Evolutionary conservation across 2,888 invertebrate genomes (phyloP).

Genomic region (Morpho achilles): DNA sequence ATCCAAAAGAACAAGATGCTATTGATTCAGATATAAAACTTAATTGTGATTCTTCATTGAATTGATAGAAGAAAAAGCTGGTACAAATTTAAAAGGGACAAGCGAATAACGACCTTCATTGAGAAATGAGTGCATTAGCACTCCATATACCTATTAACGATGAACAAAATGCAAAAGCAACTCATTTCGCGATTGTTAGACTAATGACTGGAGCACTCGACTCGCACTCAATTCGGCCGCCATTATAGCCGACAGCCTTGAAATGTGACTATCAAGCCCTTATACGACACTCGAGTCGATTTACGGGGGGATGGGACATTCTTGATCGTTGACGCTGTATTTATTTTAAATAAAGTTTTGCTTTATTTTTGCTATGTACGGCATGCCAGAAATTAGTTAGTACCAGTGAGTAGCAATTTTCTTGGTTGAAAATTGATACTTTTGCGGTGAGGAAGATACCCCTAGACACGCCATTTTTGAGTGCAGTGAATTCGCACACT

Average conservation of each 20-base stretch:
- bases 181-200: constrained; percentile 28
- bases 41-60: no score
- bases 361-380: no score
- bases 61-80: neutral
- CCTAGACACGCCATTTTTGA: no score
- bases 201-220: constrained; percentile 32
- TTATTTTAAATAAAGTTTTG: no score
- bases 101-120: neutral
- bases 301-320: constrained; percentile 29
- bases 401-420: no score
- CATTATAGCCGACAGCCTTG: constrained; percentile 52
- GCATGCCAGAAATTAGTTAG: no score
- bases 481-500: no score
- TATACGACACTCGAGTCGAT: constrained; percentile 54
- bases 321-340: constrained; percentile 39
- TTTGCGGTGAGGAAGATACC: no score
- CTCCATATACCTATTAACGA: constrained; percentile 16
- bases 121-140: constrained; percentile 8
- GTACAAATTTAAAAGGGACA: constrained; percentile 3
- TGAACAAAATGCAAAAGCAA: constrained; percentile 25
- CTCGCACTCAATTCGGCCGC: constrained; percentile 42
- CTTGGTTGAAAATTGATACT: no score
- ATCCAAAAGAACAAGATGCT: no score
- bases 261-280: constrained; percentile 56
- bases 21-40: no score